A percentile compares a stretch with the other conserved stretches of the same genome.
Evolutionary conservation across 2,797 vertebrate genomes (phyloP).

Genomic region (Gallinago solitaria): DNA sequence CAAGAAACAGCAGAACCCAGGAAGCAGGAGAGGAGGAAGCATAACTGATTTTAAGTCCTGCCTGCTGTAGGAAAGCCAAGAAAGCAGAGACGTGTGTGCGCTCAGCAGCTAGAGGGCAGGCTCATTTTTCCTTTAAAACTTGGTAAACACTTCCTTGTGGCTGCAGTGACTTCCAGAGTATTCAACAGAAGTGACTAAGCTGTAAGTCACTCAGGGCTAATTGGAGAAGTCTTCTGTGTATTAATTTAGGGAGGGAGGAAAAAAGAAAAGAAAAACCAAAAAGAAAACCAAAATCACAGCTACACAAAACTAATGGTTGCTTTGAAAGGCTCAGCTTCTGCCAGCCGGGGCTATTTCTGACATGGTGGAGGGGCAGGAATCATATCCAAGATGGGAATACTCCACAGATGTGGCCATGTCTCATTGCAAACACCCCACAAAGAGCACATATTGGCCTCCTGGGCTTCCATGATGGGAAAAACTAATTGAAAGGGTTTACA

Average conservation of each 20-base stretch:
- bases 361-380: neutral
- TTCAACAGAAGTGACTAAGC: neutral
- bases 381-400: neutral
- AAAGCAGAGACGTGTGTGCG: rapidly evolving
- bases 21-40: neutral
- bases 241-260: neutral
- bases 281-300: neutral
- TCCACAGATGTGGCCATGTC: neutral
- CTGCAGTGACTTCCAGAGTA: neutral
- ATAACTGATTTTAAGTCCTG: neutral
- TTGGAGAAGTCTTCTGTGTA: neutral
- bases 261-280: neutral
- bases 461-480: neutral
- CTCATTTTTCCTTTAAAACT: slow-evolving; percentile 21
- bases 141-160: rapidly evolving
- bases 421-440: neutral
- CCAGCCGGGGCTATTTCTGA: neutral
- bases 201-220: neutral
- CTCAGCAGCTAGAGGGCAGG: slow-evolving; percentile 63
- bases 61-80: neutral
- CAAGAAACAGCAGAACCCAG: neutral
- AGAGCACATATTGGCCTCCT: neutral
- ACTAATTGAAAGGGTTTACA: neutral
- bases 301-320: neutral
- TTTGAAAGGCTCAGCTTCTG: neutral